These are phyloP conservation scores for Catagonus wagneri DNA, from an alignment of 2,113 vertebrate species.

Conservation along the genomic window DNA sequence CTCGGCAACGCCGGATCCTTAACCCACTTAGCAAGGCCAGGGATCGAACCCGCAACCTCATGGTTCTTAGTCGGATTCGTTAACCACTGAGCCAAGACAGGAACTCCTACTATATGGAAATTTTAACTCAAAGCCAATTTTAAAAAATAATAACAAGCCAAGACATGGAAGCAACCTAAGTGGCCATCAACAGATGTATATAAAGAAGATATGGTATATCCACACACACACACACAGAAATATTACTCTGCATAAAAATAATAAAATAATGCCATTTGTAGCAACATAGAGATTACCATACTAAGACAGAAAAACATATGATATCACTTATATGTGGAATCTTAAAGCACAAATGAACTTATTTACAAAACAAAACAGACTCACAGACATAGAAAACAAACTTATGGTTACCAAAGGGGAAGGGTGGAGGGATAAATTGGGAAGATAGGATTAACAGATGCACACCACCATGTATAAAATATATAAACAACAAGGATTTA, in stretches of 20 bases:
- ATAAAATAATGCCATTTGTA: not conserved
- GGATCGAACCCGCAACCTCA: too few species aligned
- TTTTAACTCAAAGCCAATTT: not conserved
- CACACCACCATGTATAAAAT: not conserved
- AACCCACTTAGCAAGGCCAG: too few species aligned
- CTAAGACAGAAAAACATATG: not conserved
- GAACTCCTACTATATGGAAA: constrained; percentile 26
- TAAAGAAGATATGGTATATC: not conserved
- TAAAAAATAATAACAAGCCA: not conserved
- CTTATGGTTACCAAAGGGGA: too few species aligned
- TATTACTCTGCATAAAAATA: not conserved
- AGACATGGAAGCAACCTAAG: not conserved
- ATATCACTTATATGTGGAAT: not conserved
- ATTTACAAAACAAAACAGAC: not conserved
- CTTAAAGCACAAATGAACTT: not conserved
- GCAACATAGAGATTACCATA: not conserved
- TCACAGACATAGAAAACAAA: not conserved
- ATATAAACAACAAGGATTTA: not conserved
- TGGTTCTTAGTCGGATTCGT: too few species aligned
- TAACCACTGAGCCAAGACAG: too few species aligned
- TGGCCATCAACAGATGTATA: not conserved
- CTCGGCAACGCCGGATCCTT: too few species aligned
- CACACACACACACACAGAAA: not conserved
- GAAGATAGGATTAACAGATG: not conserved
- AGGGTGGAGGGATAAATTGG: not conserved